Evolutionary conservation across 2,888 invertebrate genomes (phyloP).

Genomic region (Hirtodrosophila histrioides): DNA sequence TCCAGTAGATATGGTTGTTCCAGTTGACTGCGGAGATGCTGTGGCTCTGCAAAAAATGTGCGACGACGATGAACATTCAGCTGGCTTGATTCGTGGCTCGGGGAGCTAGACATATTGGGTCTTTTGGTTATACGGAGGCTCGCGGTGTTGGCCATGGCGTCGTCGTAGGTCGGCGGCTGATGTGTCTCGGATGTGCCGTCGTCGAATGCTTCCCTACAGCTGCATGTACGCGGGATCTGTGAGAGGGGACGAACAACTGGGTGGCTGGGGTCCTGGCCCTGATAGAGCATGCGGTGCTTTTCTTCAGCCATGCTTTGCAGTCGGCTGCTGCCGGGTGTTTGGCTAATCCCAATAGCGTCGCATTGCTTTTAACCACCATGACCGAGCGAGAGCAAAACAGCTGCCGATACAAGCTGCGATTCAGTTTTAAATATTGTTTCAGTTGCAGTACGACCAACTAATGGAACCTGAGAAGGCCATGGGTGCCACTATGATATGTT

Average conservation of each 20-base stretch:
- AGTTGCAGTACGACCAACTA: conserved; percentile 16
- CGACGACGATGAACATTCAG: conserved; percentile 5
- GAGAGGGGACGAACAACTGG: conserved; percentile 7
- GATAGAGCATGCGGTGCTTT: conserved; percentile 58
- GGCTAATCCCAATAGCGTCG: background rate
- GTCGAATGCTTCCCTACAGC: background rate
- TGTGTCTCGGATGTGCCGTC: background rate
- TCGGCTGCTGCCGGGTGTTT: conserved; percentile 19
- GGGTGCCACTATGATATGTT: conserved; percentile 8
- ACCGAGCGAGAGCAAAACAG: conserved; percentile 19
- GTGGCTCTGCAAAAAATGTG: conserved; percentile 32
- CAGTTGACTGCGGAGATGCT: conserved; percentile 14
- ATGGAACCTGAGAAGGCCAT: background rate
- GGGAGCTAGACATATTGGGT: too few relatives aligned
- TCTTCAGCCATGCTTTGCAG: conserved; percentile 46
- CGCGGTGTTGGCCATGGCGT: conserved; percentile 25
- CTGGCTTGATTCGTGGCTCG: too few relatives aligned
- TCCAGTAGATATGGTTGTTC: conserved; percentile 1
- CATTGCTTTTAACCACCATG: conserved; percentile 22
- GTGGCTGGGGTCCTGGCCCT: conserved; percentile 53
- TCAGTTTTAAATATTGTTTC: conserved; percentile 19
- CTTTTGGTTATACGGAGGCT: background rate
- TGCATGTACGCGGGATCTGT: background rate
- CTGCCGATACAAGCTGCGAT: conserved; percentile 16
- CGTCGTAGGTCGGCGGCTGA: conserved; percentile 51